These are phyloP conservation scores for Diarsia mendica DNA, from an alignment of 2,888 invertebrate species.

Conservation along the genomic window DNA sequence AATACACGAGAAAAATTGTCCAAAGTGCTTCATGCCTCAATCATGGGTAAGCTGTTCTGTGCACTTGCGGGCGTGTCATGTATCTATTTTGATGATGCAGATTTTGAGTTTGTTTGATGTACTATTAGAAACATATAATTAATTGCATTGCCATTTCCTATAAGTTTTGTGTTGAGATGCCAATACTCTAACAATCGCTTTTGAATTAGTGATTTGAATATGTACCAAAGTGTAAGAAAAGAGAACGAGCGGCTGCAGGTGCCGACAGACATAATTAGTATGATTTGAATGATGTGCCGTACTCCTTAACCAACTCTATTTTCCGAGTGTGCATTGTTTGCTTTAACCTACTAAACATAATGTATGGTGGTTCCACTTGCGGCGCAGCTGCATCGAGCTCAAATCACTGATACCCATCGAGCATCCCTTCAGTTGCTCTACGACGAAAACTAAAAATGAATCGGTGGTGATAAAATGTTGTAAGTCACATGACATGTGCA, in stretches of 20 bases:
- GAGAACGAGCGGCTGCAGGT: conserved; percentile 74
- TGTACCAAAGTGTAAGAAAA: conserved; percentile 83
- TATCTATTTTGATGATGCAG: conserved; percentile 81
- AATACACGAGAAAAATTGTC: conserved; percentile 79
- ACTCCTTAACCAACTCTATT: conserved; percentile 85
- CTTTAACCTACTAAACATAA: conserved; percentile 91
- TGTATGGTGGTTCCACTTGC: conserved; percentile 89
- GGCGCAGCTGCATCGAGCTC: conserved; percentile 94
- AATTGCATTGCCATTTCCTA: conserved; percentile 85
- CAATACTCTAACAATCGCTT: conserved; percentile 88
- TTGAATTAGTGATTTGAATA: conserved; percentile 87
- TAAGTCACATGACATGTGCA: conserved; percentile 94
- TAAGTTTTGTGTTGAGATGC: conserved; percentile 89
- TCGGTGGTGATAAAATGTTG: conserved; percentile 95
- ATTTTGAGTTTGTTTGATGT: conserved; percentile 88
- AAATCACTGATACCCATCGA: conserved; percentile 93
- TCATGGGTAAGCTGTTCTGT: conserved; percentile 83
- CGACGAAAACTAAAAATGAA: conserved; percentile 93
- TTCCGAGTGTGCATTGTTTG: conserved; percentile 89
- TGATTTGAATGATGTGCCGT: conserved; percentile 88
- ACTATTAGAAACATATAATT: conserved; percentile 85
- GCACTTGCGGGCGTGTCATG: conserved; percentile 82
- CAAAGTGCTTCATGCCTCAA: conserved; percentile 77
- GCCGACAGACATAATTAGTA: conserved; percentile 74
- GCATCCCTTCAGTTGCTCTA: conserved; percentile 95